Base-by-base conservation (phyloP, 2,888 invertebrate genomes). In the Mycalesis mineus region DNA sequence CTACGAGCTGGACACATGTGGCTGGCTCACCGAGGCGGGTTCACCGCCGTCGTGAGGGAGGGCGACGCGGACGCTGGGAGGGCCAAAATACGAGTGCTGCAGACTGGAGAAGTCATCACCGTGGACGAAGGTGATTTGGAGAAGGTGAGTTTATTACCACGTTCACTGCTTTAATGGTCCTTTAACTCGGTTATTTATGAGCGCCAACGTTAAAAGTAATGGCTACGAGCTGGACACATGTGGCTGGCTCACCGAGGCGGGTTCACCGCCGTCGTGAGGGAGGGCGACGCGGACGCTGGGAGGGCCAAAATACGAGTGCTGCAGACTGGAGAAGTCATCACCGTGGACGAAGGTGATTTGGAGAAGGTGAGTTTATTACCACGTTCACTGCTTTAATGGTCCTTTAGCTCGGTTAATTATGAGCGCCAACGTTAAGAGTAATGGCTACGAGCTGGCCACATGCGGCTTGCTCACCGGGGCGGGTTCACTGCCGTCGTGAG, bases 231-330 rank as follows among this genome's bases (percentile, higher is more conserved):
- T 8, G 94, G 95, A 63, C 93, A 94, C 69, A 93, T 97, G 75
- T 98, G 15, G 98, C 88, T 98, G 71, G 94, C 98, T 55, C 98
- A 98, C 86, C 94, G 96, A 55, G 96, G 95, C 11, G 98, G 98
- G 9, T 98, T 98, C 82, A 95, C 98, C 1, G 93, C 94, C 0
- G 97, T 89, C 13, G 73, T 82, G 91, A 95, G 78, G 94, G 98
- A 69, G 94, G 88, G 94, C 93, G 69, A 93, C 92, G 63, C 96
- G 11, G 91, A 93, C 64, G 83, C 91, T 0, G 93, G 93, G 51
- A 94, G 96, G 69, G 91, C 96, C 51, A 92, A 91, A 62, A 94
- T 98, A 53, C 91, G 94, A 53, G 91, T 98, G 58, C 92, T 96
- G 70, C 93, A 94, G 70, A 95, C 94, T 22, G 33, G 33, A 9